phyloP scores from a whole-genome alignment of 2,113 vertebrate species.

The Podocnemis expansa region DNA sequence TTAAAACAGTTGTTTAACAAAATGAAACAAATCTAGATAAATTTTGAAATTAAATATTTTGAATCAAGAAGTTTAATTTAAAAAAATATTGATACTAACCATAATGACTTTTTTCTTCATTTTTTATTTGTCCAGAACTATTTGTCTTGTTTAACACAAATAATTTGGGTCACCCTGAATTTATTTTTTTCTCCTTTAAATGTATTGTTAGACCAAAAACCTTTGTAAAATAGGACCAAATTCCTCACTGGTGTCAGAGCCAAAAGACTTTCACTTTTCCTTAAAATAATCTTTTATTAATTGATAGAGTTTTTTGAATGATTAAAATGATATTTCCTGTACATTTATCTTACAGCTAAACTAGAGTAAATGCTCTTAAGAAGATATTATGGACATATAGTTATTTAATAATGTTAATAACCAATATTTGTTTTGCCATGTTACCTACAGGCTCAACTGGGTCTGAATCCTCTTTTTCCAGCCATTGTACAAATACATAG shows the following conservation, averaged over 20 bases:
- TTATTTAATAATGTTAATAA: not conserved
- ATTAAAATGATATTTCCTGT: not conserved
- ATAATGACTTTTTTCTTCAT: not conserved
- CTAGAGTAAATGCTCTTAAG: not conserved
- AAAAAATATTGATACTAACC: not conserved
- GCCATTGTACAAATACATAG: not conserved
- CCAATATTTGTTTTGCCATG: not conserved
- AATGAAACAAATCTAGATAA: not conserved
- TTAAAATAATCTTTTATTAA: constrained; percentile 40
- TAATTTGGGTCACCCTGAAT: not conserved
- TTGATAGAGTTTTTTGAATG: not conserved
- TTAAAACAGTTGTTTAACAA: not conserved
- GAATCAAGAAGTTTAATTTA: not conserved
- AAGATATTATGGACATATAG: not conserved
- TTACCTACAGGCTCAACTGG: accelerated
- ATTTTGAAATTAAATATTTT: not conserved
- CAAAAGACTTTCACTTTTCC: constrained; percentile 10
- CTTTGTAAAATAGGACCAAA: not conserved
- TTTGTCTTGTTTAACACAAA: not conserved
- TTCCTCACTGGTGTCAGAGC: not conserved
- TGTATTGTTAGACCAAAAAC: not conserved
- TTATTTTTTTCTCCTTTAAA: not conserved
- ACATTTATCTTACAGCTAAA: not conserved
- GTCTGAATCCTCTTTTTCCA: not conserved
- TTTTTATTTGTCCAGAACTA: not conserved